Percentiles rank a stretch among this genome's conserved stretches.
phyloP scores from a whole-genome alignment of 2,888 invertebrate species.

The Emesis furor region DNA sequence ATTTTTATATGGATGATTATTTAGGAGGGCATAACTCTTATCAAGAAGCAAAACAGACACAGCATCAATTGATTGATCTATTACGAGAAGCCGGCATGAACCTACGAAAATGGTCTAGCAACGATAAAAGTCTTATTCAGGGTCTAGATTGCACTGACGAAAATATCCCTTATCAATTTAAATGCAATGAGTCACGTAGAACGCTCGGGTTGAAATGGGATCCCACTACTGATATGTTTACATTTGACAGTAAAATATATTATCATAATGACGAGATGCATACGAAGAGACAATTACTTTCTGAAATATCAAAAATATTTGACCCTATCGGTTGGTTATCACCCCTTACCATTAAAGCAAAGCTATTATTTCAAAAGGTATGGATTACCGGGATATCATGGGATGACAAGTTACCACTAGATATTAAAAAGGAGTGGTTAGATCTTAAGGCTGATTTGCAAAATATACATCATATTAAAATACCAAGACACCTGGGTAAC shows the following conservation, averaged over 20 bases:
- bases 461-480: constrained; percentile 27
- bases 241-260: constrained; percentile 27
- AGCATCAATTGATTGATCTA: constrained; percentile 37
- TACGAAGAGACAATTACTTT: constrained; percentile 41
- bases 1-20: constrained; percentile 43
- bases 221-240: constrained; percentile 36
- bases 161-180: constrained; percentile 40
- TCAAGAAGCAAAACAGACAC: constrained; percentile 4
- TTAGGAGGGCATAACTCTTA: constrained; percentile 22
- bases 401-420: constrained; percentile 11
- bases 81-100: constrained; percentile 53
- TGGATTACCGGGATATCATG: constrained; percentile 28
- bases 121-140: constrained; percentile 30
- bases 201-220: constrained; percentile 47
- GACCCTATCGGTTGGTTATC: constrained; percentile 60
- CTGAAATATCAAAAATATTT: constrained; percentile 52
- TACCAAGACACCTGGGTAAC: constrained; percentile 25
- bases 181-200: constrained; percentile 40
- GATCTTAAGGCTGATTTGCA: constrained; percentile 23
- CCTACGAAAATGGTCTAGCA: constrained; percentile 55
- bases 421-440: constrained; percentile 17
- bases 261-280: neutral
- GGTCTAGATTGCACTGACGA: constrained; percentile 28
- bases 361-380: constrained; percentile 44
- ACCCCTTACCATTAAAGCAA: constrained; percentile 42